Conservation (phyloP, 92 coral and sea anemone species). For the Plumapathes pennacea region DNA sequence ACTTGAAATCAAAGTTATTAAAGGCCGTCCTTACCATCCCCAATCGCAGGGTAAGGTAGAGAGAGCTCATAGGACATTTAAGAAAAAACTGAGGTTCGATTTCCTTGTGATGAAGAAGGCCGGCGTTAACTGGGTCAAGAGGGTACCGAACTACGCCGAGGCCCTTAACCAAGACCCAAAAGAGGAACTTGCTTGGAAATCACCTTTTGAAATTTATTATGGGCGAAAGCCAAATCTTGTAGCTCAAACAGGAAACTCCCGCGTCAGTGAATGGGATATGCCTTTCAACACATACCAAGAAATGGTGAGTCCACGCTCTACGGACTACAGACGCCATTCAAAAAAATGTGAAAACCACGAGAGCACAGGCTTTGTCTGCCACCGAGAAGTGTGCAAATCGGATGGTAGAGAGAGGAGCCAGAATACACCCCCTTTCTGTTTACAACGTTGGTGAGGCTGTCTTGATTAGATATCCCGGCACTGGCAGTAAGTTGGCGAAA, state of each 20-base stretch:
- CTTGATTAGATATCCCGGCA: conserved; percentile 18
- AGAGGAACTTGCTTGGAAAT: conserved; percentile 46
- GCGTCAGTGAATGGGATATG: conserved; percentile 15
- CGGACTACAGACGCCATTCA: conserved; percentile 7
- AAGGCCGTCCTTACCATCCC: conserved; percentile 30
- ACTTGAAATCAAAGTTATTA: conserved; percentile 11
- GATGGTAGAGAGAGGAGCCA: conserved; percentile 16
- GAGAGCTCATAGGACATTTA: conserved; percentile 8
- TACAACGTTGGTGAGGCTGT: conserved; percentile 16
- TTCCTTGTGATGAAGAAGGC: conserved; percentile 4
- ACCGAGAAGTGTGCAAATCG: conserved; percentile 15
- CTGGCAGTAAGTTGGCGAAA: conserved; percentile 6
- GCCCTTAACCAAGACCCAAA: conserved; percentile 33
- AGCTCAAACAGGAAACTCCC: neutral
- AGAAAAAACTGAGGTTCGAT: conserved; percentile 12
- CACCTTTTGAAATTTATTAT: conserved; percentile 35
- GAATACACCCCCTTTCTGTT: conserved; percentile 24
- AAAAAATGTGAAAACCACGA: conserved; percentile 4
- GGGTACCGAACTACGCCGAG: conserved; percentile 28
- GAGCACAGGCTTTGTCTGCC: conserved; percentile 7
- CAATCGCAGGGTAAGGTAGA: conserved; percentile 6
- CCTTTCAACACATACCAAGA: conserved; percentile 2
- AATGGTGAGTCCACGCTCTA: conserved; percentile 16
- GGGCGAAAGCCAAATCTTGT: conserved; percentile 16
- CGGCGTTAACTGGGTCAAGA: conserved; percentile 26